phyloP scores from a whole-genome alignment of 2,888 invertebrate genomes.

The Halictus ligatus region DNA sequence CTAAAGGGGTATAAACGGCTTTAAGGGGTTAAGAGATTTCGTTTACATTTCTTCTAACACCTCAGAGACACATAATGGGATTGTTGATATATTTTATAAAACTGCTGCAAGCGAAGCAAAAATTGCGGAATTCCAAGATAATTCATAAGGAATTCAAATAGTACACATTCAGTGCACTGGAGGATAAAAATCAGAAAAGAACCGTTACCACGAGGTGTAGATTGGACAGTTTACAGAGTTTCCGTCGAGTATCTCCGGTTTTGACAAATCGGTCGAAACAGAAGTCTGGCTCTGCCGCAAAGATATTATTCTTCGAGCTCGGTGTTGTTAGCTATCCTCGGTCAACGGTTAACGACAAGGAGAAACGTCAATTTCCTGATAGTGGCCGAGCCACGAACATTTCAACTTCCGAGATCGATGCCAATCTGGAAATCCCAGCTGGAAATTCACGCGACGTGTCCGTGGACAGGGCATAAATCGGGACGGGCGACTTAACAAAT shows the following conservation, averaged over 20 bases:
- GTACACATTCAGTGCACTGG: neutral
- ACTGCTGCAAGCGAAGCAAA: no score
- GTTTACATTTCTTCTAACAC: no score
- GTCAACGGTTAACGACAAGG: neutral
- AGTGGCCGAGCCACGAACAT: neutral
- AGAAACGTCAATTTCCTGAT: constrained; percentile 18
- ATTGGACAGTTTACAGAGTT: neutral
- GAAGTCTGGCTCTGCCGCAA: neutral
- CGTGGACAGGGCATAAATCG: constrained; percentile 38
- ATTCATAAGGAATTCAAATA: no score
- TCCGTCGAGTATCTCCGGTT: neutral
- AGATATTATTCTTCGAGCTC: neutral
- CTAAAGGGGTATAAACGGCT: no score
- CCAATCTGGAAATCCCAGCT: constrained; percentile 19
- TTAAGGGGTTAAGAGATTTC: no score
- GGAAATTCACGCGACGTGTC: constrained; percentile 32
- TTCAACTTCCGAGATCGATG: constrained; percentile 19
- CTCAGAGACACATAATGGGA: no score
- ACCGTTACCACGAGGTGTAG: neutral
- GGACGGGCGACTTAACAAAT: constrained; percentile 55
- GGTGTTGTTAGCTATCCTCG: neutral
- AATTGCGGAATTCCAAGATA: no score
- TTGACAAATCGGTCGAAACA: neutral
- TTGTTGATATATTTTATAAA: no score
- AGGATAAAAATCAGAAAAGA: neutral